These are phyloP conservation scores for Eupithecia pulchellata DNA, from an alignment of 2,888 invertebrate genomes.

Conservation along the genomic window DNA sequence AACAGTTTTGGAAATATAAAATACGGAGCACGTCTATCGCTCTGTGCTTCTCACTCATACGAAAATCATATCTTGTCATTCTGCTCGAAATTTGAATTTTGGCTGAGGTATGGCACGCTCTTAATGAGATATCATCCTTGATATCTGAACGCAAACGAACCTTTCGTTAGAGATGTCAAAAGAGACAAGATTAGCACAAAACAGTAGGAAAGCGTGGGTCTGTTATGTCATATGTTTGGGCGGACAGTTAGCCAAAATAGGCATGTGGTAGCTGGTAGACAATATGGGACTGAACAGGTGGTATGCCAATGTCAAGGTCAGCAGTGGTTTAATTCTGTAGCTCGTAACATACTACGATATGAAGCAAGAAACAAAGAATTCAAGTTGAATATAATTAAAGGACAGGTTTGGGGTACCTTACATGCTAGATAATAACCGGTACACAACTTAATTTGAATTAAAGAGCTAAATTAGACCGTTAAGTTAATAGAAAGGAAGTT, in stretches of 20 bases:
- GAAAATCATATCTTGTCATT: no score
- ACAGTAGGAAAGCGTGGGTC: slow-evolving; percentile 23
- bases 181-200: background rate
- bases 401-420: background rate
- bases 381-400: slow-evolving; percentile 2
- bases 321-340: background rate
- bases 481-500: background rate
- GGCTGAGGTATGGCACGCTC: no score
- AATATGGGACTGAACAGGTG: slow-evolving; percentile 29
- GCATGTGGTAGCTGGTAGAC: slow-evolving; percentile 26
- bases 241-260: slow-evolving; percentile 37
- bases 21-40: no score
- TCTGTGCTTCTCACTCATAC: no score
- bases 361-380: background rate
- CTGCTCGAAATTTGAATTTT: no score
- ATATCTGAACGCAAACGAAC: background rate
- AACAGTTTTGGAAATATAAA: no score
- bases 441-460: background rate
- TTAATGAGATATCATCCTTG: background rate
- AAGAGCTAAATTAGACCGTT: background rate
- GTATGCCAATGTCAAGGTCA: slow-evolving; percentile 40
- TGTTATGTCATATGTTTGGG: slow-evolving; percentile 37
- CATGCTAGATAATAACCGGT: background rate
- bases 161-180: background rate
- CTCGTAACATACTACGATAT: background rate